Conservation (phyloP, 2,888 invertebrate species). For the Lepidocyrtinus sp. region DNA sequence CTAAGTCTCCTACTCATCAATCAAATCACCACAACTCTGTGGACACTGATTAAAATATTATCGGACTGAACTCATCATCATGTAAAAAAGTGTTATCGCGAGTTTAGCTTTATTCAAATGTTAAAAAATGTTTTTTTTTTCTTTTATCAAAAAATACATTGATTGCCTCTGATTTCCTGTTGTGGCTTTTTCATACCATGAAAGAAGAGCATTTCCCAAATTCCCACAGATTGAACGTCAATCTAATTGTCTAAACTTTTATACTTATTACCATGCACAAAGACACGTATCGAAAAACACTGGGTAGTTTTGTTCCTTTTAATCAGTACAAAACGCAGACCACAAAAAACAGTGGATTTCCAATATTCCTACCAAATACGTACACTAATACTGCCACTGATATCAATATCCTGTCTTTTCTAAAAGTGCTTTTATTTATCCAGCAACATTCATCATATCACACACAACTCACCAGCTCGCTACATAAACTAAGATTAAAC, state of each 20-base stretch:
- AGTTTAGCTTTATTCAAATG: neutral
- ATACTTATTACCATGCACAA: conserved; percentile 14
- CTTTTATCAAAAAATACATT: neutral
- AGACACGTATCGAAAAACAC: conserved; percentile 5
- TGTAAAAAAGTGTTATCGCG: neutral
- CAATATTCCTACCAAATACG: neutral
- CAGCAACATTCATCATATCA: conserved; percentile 4
- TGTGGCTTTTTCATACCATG: conserved; percentile 15
- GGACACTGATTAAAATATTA: conserved; percentile 6
- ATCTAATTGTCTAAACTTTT: neutral
- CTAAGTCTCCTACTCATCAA: neutral
- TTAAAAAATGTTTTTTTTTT: neutral
- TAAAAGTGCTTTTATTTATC: conserved; percentile 5
- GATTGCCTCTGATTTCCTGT: conserved; percentile 15
- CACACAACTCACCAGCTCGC: neutral
- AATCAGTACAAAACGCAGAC: conserved; percentile 16
- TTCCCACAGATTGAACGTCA: neutral
- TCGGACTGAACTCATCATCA: neutral
- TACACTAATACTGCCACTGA: conserved; percentile 2
- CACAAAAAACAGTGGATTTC: conserved; percentile 7
- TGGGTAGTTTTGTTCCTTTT: conserved; percentile 12
- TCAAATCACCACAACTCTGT: too few species aligned
- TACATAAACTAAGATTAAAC: conserved; percentile 6
- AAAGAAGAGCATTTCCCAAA: neutral
- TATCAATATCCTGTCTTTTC: conserved; percentile 11